Evolutionary conservation across 2,888 invertebrate genomes (phyloP).

Genomic region (Drosophila eohydei): DNA sequence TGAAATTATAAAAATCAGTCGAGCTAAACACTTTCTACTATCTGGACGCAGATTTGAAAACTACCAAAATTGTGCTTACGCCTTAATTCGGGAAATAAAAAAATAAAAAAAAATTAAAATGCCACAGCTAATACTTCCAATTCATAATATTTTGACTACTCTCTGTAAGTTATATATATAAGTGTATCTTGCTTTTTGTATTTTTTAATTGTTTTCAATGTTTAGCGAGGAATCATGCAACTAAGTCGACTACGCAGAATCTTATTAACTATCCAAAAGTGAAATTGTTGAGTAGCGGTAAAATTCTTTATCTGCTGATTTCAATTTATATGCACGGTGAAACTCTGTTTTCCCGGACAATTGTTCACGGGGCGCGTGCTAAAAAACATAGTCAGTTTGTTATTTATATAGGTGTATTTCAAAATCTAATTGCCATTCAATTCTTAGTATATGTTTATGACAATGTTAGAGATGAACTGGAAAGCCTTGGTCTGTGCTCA

Average conservation of each 20-base stretch:
- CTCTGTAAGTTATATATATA: constrained; percentile 5
- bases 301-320: constrained; percentile 46
- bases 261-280: constrained; percentile 24
- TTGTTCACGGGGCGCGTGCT: constrained; percentile 39
- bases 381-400: constrained; percentile 42
- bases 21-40: constrained; percentile 1
- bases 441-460: constrained; percentile 36
- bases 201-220: background rate
- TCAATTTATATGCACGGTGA: constrained; percentile 54
- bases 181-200: background rate
- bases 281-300: constrained; percentile 31
- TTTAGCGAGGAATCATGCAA: constrained; percentile 12
- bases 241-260: background rate
- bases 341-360: constrained; percentile 35
- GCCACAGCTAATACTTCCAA: background rate
- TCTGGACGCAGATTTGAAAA: background rate
- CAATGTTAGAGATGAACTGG: constrained; percentile 17
- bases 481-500: constrained; percentile 33
- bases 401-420: background rate
- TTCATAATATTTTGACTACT: background rate
- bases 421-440: background rate
- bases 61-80: constrained; percentile 23
- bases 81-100: background rate
- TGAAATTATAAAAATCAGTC: background rate
- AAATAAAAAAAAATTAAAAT: constrained; percentile 17